Conservation (phyloP, 1,140 invertebrate species). For the Polyergus mexicanus region DNA sequence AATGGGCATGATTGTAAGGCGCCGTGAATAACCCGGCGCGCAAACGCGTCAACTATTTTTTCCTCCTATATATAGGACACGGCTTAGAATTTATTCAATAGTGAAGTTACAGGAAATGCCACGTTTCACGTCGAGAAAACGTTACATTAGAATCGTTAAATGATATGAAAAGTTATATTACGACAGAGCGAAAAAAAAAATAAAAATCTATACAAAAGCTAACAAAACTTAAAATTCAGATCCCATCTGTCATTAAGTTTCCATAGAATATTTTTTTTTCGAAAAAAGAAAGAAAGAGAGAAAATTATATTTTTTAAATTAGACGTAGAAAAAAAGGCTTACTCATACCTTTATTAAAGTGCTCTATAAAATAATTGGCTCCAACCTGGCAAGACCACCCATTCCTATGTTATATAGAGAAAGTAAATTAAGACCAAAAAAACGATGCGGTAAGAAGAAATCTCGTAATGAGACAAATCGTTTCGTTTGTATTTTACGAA, state of each 20-base stretch:
- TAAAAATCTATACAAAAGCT: neutral
- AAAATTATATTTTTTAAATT: neutral
- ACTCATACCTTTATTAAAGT: neutral
- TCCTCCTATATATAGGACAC: neutral
- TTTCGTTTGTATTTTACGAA: slow-evolving; percentile 79
- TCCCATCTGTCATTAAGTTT: neutral
- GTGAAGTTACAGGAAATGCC: slow-evolving; percentile 3
- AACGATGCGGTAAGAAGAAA: neutral
- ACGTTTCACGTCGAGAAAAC: neutral
- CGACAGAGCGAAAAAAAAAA: too few relatives aligned
- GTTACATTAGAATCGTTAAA: neutral
- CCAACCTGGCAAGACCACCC: neutral
- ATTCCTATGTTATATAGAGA: neutral
- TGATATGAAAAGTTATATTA: slow-evolving; percentile 20
- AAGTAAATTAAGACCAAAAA: neutral
- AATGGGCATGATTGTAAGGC: neutral
- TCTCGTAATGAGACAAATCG: slow-evolving; percentile 76
- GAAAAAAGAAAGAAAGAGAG: too few relatives aligned
- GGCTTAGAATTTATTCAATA: slow-evolving; percentile 39
- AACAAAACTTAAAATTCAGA: slow-evolving; percentile 12
- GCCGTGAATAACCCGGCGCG: slow-evolving; percentile 23
- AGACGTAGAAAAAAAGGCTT: neutral
- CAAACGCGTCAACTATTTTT: slow-evolving; percentile 9
- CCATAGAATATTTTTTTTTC: neutral
- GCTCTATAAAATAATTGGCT: slow-evolving; percentile 34